Percentiles rank a stretch among this genome's conserved stretches.
phyloP scores from a whole-genome alignment of 1,140 invertebrate genomes.

The Drosophila ercepeae region DNA sequence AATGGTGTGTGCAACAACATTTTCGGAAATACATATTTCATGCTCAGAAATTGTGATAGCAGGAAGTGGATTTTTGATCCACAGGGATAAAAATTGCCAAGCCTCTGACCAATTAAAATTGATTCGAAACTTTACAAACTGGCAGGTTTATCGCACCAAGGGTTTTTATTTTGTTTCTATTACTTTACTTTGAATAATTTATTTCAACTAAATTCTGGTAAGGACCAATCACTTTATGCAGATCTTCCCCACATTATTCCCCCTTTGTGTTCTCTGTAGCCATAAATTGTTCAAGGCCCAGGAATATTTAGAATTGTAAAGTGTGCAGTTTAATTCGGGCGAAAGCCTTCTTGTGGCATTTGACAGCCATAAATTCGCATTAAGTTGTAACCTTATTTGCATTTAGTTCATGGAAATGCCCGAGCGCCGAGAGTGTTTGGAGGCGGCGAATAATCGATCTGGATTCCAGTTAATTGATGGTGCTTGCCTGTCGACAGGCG shows the following conservation, averaged over 20 bases:
- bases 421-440: neutral
- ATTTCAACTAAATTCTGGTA: neutral
- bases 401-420: slow-evolving; percentile 16
- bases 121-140: neutral
- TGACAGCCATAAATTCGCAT: slow-evolving; percentile 68
- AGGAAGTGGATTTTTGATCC: neutral
- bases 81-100: neutral
- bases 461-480: slow-evolving; percentile 48
- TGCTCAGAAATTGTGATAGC: slow-evolving; percentile 7
- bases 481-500: slow-evolving; percentile 12
- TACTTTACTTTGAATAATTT: neutral
- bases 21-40: slow-evolving; percentile 30
- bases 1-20: slow-evolving; percentile 18
- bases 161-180: neutral
- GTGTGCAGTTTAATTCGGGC: no score
- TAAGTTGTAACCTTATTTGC: slow-evolving; percentile 60
- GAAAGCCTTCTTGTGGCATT: slow-evolving; percentile 26
- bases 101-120: neutral
- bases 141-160: neutral
- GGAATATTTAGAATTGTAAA: slow-evolving; percentile 51
- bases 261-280: neutral
- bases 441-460: slow-evolving; percentile 38
- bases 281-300: neutral
- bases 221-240: neutral
- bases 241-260: neutral